Percentiles rank a stretch among this genome's conserved stretches.
These are phyloP conservation scores for Ophion costatus DNA, from an alignment of 2,888 invertebrate genomes.

Conservation along the genomic window DNA sequence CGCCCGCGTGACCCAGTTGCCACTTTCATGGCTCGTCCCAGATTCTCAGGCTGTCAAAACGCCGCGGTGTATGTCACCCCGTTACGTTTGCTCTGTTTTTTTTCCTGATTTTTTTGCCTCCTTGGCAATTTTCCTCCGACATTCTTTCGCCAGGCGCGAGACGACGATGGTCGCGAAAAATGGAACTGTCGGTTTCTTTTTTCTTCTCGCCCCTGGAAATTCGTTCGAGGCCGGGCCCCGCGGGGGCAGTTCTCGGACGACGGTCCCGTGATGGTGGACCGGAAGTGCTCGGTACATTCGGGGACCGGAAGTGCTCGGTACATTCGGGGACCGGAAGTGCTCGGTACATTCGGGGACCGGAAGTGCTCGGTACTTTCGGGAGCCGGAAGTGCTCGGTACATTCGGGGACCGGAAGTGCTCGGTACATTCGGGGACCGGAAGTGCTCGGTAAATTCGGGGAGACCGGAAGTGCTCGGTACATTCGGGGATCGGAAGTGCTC, in stretches of 20 bases:
- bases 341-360: too few relatives aligned
- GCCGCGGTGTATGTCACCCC: conserved; percentile 20
- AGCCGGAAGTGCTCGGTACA: not conserved
- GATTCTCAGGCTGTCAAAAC: conserved; percentile 69
- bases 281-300: not conserved
- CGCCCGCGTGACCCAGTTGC: conserved; percentile 79
- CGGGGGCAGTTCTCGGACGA: not conserved
- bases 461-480: not conserved
- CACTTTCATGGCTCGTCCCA: conserved; percentile 77
- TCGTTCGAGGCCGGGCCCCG: not conserved
- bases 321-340: too few relatives aligned
- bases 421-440: not conserved
- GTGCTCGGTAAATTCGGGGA: not conserved
- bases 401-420: too few relatives aligned
- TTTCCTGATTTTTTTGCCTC: not conserved
- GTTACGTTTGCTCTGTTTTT: not conserved
- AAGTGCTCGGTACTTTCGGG: not conserved
- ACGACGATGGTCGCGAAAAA: too few relatives aligned
- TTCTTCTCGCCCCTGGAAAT: not conserved
- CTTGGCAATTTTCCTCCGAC: not conserved
- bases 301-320: not conserved
- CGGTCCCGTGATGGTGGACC: not conserved
- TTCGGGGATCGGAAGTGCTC: too few relatives aligned
- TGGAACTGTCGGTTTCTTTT: not conserved
- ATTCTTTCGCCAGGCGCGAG: not conserved